Percentiles rank a stretch among this genome's conserved stretches.
These are phyloP conservation scores for Teleopsis dalmanni DNA, from an alignment of 1,140 invertebrate genomes.

Conservation along the genomic window DNA sequence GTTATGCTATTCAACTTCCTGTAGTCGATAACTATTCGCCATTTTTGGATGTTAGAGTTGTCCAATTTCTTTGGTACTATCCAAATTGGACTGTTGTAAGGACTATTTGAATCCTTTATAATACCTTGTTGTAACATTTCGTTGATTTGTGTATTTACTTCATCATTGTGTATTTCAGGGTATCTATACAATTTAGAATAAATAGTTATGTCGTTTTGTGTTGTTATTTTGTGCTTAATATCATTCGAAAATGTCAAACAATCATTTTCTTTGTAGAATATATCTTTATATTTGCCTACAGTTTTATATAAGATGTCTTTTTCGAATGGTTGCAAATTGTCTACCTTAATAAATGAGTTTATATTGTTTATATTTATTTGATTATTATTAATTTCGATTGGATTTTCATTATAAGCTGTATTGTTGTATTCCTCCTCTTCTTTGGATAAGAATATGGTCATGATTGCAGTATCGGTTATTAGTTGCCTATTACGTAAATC, in stretches of 20 bases:
- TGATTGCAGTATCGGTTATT: no score
- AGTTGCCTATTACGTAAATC: no score
- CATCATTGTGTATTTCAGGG: slow-evolving; percentile 21
- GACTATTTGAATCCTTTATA: slow-evolving; percentile 9
- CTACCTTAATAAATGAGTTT: no score
- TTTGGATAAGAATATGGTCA: no score
- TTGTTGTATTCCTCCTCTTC: no score
- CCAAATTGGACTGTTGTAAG: slow-evolving; percentile 21
- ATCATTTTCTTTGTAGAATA: slow-evolving; percentile 21
- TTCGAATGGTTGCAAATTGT: no score
- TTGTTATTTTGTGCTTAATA: slow-evolving; percentile 26
- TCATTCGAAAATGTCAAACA: slow-evolving; percentile 16
- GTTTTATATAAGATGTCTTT: no score
- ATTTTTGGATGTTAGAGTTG: slow-evolving; percentile 8
- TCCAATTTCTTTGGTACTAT: slow-evolving; percentile 17
- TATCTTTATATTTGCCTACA: slow-evolving; percentile 9
- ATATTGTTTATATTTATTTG: no score
- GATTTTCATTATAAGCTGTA: no score
- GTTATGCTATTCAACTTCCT: no score
- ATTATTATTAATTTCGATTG: no score
- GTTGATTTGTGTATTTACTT: slow-evolving; percentile 19
- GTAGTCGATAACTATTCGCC: no score
- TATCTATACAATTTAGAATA: slow-evolving; percentile 26
- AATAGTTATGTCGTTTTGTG: slow-evolving; percentile 14
- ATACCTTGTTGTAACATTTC: slow-evolving; percentile 13